Percentiles rank a stretch among this genome's conserved stretches.
Evolutionary conservation across 2,888 invertebrate species (phyloP).

Genomic region (Euplexia lucipara): DNA sequence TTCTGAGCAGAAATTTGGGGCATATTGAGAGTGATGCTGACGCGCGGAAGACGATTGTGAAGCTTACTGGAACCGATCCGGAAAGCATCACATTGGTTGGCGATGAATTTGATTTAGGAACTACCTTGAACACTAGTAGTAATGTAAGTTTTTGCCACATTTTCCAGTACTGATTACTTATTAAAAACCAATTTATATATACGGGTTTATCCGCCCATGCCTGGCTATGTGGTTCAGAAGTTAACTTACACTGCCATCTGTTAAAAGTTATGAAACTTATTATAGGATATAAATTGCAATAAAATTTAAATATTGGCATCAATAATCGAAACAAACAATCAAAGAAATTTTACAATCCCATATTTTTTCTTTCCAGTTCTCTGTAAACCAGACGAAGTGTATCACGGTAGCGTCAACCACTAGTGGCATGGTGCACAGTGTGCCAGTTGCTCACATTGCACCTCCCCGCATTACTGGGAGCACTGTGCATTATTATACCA

Average conservation of each 20-base stretch:
- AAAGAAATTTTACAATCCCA: neutral
- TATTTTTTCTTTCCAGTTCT: slow-evolving; percentile 73
- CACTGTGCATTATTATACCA: slow-evolving; percentile 83
- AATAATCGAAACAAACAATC: too few species aligned
- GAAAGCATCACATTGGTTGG: slow-evolving; percentile 87
- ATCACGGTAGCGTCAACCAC: slow-evolving; percentile 88
- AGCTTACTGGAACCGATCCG: slow-evolving; percentile 86
- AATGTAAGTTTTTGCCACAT: slow-evolving; percentile 78
- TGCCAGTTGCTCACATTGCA: slow-evolving; percentile 84
- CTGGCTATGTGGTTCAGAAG: too few species aligned
- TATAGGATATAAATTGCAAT: too few species aligned
- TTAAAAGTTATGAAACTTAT: too few species aligned
- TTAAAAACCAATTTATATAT: neutral
- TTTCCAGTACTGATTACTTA: neutral
- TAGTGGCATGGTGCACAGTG: slow-evolving; percentile 87
- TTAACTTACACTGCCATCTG: too few species aligned
- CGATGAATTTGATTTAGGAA: slow-evolving; percentile 88
- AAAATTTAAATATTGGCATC: too few species aligned
- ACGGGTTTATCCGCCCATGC: too few species aligned
- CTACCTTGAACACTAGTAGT: slow-evolving; percentile 82
- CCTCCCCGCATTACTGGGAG: slow-evolving; percentile 83
- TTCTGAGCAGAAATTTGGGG: slow-evolving; percentile 87
- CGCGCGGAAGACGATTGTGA: slow-evolving; percentile 89
- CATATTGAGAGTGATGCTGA: slow-evolving; percentile 89
- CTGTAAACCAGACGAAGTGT: slow-evolving; percentile 83